Evolutionary conservation across 1,140 invertebrate genomes (phyloP).

Genomic region (Neodiprion pinetum): DNA sequence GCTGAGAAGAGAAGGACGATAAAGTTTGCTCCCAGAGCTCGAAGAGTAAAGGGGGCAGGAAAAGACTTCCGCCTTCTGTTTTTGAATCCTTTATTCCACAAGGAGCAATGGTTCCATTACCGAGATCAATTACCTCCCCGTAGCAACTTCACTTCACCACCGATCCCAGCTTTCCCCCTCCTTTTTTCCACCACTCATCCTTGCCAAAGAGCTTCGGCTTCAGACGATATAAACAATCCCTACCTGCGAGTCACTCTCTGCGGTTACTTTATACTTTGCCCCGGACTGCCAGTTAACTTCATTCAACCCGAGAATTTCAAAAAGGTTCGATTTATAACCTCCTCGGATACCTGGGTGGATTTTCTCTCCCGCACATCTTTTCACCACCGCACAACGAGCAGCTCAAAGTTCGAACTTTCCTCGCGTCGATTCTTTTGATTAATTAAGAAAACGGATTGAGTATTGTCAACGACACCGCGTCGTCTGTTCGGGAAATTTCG

Average conservation of each 20-base stretch:
- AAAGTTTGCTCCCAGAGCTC: not conserved
- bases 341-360: no score
- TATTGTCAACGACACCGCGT: no score
- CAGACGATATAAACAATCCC: not conserved
- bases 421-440: no score
- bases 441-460: no score
- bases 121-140: not conserved
- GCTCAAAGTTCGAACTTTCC: no score
- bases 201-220: not conserved
- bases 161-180: not conserved
- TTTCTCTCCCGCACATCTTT: no score
- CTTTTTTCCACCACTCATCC: not conserved
- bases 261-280: not conserved
- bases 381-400: no score
- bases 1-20: not conserved
- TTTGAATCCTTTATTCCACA: not conserved
- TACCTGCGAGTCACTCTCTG: not conserved
- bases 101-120: slow-evolving; percentile 3
- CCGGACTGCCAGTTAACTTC: not conserved
- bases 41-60: not conserved
- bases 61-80: not conserved
- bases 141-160: not conserved
- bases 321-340: no score
- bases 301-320: not conserved
- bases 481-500: no score